Percentiles rank a stretch among this genome's conserved stretches.
phyloP scores from a whole-genome alignment of 2,888 invertebrate genomes.

The Marronus borbonicus region DNA sequence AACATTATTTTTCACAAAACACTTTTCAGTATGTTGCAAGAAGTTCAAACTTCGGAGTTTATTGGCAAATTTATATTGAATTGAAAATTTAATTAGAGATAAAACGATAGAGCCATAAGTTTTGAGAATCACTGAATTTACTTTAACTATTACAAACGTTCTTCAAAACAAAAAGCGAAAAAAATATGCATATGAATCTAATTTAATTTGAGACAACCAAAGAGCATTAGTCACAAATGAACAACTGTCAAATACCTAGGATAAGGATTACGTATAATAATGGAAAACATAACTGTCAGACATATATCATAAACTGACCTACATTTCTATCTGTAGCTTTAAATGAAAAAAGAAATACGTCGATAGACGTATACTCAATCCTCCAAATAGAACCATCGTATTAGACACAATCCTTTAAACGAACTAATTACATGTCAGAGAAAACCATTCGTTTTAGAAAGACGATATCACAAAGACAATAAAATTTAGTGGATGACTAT shows the following conservation, averaged over 20 bases:
- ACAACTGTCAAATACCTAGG: slow-evolving; percentile 28
- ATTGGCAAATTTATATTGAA: too few species aligned
- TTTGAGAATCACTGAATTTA: too few species aligned
- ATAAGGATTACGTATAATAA: slow-evolving; percentile 15
- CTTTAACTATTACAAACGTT: too few species aligned
- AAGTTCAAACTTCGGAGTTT: too few species aligned
- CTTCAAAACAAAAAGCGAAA: background rate
- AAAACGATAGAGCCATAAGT: too few species aligned
- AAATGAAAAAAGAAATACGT: slow-evolving; percentile 27
- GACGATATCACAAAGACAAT: slow-evolving; percentile 1
- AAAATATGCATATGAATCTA: slow-evolving; percentile 1
- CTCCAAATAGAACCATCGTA: slow-evolving; percentile 10
- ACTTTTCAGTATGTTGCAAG: too few species aligned
- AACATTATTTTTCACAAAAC: too few species aligned
- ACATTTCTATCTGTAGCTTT: slow-evolving; percentile 14
- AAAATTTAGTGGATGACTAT: slow-evolving; percentile 20
- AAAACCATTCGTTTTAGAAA: background rate
- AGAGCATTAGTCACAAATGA: slow-evolving; percentile 27
- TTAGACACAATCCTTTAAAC: slow-evolving; percentile 7
- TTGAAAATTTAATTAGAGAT: too few species aligned
- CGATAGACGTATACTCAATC: background rate
- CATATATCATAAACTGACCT: slow-evolving; percentile 39
- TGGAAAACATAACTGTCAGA: slow-evolving; percentile 34
- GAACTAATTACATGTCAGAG: slow-evolving; percentile 29
- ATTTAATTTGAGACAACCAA: slow-evolving; percentile 1